Evolutionary conservation across 2,797 vertebrate genomes (phyloP).

Genomic region (Alcedo atthis): DNA sequence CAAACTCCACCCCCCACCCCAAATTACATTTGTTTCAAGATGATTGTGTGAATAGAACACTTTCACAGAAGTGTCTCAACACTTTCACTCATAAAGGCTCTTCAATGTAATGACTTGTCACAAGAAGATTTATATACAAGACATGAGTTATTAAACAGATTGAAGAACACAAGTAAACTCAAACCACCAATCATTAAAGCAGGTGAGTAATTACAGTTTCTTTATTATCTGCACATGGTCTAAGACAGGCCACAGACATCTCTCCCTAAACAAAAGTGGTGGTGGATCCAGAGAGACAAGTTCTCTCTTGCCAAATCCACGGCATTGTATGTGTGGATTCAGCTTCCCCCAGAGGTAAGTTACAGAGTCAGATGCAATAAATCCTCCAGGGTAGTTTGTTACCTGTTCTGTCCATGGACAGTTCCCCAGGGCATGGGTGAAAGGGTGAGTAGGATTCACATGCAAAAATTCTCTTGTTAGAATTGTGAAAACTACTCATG

Average conservation of each 20-base stretch:
- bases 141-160: slow-evolving; percentile 59
- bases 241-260: neutral
- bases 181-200: slow-evolving; percentile 4
- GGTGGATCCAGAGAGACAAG: neutral
- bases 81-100: slow-evolving; percentile 53
- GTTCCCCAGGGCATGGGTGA: neutral
- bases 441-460: neutral
- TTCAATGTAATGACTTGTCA: slow-evolving; percentile 67
- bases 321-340: fast-evolving
- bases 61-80: slow-evolving; percentile 66
- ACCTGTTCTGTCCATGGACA: neutral
- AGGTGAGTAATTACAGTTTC: neutral
- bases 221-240: neutral
- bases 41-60: neutral
- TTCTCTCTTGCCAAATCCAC: neutral
- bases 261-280: neutral
- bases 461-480: neutral
- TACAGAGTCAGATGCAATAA: neutral
- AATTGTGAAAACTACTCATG: neutral
- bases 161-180: slow-evolving; percentile 42
- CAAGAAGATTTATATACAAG: slow-evolving; percentile 59
- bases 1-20: neutral
- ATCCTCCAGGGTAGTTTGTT: fast-evolving
- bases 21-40: neutral
- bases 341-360: neutral